phyloP scores from a whole-genome alignment of 2,888 invertebrate genomes.

The Melanotus villosus region DNA sequence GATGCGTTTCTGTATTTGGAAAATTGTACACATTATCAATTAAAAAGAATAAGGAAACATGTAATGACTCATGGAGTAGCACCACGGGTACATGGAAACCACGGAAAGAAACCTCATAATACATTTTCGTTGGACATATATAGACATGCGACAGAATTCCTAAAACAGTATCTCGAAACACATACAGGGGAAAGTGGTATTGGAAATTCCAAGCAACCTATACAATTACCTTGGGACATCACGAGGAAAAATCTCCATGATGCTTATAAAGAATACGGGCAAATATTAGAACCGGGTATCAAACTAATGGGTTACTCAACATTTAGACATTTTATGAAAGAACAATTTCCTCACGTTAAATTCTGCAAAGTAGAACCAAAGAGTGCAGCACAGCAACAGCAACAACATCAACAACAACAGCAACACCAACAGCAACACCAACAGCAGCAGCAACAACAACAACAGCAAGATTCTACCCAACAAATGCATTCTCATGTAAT shows the following conservation, averaged over 20 bases:
- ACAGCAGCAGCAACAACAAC: slow-evolving; percentile 67
- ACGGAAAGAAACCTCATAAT: slow-evolving; percentile 85
- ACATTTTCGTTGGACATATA: slow-evolving; percentile 85
- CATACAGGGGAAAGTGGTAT: slow-evolving; percentile 73
- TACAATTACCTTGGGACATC: slow-evolving; percentile 73
- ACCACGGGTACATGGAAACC: slow-evolving; percentile 84
- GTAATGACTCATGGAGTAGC: slow-evolving; percentile 85
- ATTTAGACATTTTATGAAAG: slow-evolving; percentile 85
- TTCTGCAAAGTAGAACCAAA: slow-evolving; percentile 76
- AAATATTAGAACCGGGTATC: slow-evolving; percentile 77
- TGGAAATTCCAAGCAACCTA: slow-evolving; percentile 69
- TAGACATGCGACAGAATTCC: slow-evolving; percentile 82
- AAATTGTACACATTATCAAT: slow-evolving; percentile 84
- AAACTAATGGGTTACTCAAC: slow-evolving; percentile 87
- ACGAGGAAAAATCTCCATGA: slow-evolving; percentile 82
- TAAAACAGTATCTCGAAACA: slow-evolving; percentile 80
- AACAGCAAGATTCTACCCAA: slow-evolving; percentile 66
- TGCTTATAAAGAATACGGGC: slow-evolving; percentile 81
- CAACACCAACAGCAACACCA: slow-evolving; percentile 66
- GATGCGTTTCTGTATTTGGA: slow-evolving; percentile 86
- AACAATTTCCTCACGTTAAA: slow-evolving; percentile 84
- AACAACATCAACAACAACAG: slow-evolving; percentile 68
- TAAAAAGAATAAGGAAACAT: slow-evolving; percentile 84
- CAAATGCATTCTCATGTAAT: slow-evolving; percentile 63
- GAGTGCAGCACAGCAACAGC: slow-evolving; percentile 69